Evolutionary conservation across 2,113 vertebrate species (phyloP), one percentile per base, ranked within the genome.

Genomic region (Odontophorus gujanensis): DNA sequence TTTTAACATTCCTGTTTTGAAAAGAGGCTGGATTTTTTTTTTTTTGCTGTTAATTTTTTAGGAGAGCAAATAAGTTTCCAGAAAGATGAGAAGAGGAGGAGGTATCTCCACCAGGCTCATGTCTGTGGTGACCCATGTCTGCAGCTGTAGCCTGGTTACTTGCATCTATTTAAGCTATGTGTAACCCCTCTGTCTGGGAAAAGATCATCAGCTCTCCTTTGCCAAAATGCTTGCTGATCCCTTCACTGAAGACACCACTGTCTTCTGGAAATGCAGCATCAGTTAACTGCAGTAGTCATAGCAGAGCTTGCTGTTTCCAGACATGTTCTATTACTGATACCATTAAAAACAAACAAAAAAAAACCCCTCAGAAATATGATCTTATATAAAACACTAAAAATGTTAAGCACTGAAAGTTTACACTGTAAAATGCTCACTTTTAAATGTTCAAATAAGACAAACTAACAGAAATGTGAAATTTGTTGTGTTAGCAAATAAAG

Each of bases 221-320:
- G 66, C 81, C 90, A 90, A 97, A 96, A 34, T 88, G 85, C 78
- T 92, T 63, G 89, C 91, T 47, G 96, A 91, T 73, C 80, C 85
- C 91, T 97, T 98, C 82, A 92, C 63, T 53, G 98, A 98, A 88
- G 98, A 97, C 17, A 95, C 81, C 93, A 99, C 97, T 86, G 88
- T 96, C 96, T 96, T 99, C 98, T 90, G 99, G 95, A 95, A 99
- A 61, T 0, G 98, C 98, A 91, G 99, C 48, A 67, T 99, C 98
- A 91, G 98, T 97, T 61, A 98, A 86, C 92, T 99, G 98, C 79
- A 99, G 96, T 89, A 99, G 96, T 69, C 97, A 97, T 68, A 98
- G 96, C 45, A 99, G 92, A 2, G 98, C 97, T 94, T 99, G 98
- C 93, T 98, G 98, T 97, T 97, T 99, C 98, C 98, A 99, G 74